A percentile compares a stretch with the other conserved stretches of the same genome.
Conservation (phyloP, 2,113 vertebrate species). For the Caranx ignobilis region DNA sequence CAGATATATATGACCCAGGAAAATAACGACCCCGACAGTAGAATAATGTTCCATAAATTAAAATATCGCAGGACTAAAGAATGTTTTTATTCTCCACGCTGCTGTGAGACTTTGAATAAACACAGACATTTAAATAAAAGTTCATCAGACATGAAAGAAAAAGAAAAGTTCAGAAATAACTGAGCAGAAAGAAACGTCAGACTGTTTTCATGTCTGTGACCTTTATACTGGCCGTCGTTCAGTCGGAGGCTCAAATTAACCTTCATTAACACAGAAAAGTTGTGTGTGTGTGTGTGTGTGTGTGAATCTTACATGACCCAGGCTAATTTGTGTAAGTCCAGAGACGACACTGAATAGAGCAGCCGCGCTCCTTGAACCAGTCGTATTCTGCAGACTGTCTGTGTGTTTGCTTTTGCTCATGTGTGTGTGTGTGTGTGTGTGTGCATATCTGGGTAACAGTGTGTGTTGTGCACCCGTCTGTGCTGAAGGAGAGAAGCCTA, state of each 20-base stretch:
- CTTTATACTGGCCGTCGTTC: slow-evolving; percentile 64
- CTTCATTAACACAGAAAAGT: slow-evolving; percentile 52
- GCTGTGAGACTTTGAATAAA: background rate
- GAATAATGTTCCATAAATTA: background rate
- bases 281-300: slow-evolving; percentile 4
- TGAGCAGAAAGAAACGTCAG: slow-evolving; percentile 20
- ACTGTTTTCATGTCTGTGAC: slow-evolving; percentile 62
- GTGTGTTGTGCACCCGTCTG: slow-evolving; percentile 50
- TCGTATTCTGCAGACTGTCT: slow-evolving; percentile 62
- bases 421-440: slow-evolving; percentile 47
- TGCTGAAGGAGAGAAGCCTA: slow-evolving; percentile 72
- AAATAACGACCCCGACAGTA: no score
- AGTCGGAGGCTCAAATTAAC: slow-evolving; percentile 63
- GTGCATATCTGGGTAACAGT: slow-evolving; percentile 33
- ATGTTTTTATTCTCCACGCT: background rate
- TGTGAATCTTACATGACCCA: slow-evolving; percentile 46
- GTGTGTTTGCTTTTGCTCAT: slow-evolving; percentile 66
- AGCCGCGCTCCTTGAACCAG: slow-evolving; percentile 61
- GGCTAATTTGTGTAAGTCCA: slow-evolving; percentile 69
- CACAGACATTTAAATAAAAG: slow-evolving; percentile 2
- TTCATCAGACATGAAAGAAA: background rate
- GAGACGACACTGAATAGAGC: slow-evolving; percentile 64
- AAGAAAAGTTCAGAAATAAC: slow-evolving; percentile 36
- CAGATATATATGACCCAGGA: background rate
- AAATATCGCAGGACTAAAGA: background rate